Conservation (phyloP, 2,113 vertebrate species). For the Alethe diademata region DNA sequence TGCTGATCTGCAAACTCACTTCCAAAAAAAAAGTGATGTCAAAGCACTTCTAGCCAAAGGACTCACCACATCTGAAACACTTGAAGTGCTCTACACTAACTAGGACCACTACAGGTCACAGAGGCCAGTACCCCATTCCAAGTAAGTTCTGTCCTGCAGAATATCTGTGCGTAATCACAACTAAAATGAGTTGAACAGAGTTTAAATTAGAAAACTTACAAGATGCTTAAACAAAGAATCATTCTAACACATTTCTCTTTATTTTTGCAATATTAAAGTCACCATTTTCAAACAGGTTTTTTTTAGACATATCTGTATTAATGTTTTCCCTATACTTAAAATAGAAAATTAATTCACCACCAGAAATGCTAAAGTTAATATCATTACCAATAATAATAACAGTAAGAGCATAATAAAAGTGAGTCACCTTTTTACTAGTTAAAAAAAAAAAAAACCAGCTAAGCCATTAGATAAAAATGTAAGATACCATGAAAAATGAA, state of each 20-base stretch:
- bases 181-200: background rate
- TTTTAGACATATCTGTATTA: background rate
- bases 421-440: background rate
- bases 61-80: background rate
- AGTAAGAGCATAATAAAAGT: background rate
- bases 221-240: background rate
- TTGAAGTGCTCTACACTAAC: background rate
- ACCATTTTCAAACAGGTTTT: background rate
- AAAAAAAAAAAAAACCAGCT: background rate
- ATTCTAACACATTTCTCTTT: background rate
- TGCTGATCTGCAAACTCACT: background rate
- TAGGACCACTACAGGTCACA: background rate
- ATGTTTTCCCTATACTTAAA: background rate
- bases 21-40: background rate
- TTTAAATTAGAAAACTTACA: background rate
- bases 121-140: background rate
- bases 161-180: background rate
- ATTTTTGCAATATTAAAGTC: background rate
- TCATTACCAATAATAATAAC: background rate
- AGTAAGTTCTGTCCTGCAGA: background rate
- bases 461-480: background rate
- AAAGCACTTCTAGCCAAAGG: background rate
- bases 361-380: background rate
- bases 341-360: background rate
- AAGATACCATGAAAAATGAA: background rate